Evolutionary conservation across 30 jellyfish, hydroid and myxozoan species (phyloP).

Genomic region (Hydractinia echinata): DNA sequence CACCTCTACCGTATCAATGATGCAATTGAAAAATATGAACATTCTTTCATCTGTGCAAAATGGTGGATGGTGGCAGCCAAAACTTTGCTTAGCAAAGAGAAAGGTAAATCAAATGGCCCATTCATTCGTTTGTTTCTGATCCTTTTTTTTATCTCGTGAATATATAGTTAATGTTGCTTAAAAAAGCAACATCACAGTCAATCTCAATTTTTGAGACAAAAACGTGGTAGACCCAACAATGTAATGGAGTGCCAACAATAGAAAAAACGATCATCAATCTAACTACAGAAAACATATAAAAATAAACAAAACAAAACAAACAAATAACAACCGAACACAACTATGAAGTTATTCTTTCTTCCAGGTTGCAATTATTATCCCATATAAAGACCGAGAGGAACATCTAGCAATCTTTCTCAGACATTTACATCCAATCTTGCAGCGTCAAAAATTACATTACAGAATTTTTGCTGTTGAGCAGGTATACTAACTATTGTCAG

Average conservation of each 20-base stretch:
- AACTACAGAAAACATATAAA: too few species aligned
- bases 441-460: constrained; percentile 33
- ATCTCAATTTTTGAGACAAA: too few species aligned
- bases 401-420: constrained; percentile 36
- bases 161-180: too few species aligned
- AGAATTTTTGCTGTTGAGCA: constrained; percentile 43
- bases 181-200: too few species aligned
- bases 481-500: not conserved
- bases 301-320: too few species aligned
- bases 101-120: not conserved
- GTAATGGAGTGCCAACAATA: too few species aligned
- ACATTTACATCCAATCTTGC: constrained; percentile 35
- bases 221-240: too few species aligned
- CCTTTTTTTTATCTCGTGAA: too few species aligned
- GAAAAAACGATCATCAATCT: too few species aligned
- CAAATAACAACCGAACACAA: too few species aligned
- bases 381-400: constrained; percentile 31
- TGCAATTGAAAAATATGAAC: not conserved
- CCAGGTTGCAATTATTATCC: constrained; percentile 36
- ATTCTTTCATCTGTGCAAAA: not conserved
- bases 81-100: not conserved
- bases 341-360: not conserved
- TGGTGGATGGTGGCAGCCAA: constrained; percentile 28
- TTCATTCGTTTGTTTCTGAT: too few species aligned
- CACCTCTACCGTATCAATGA: constrained; percentile 1